phyloP scores from a whole-genome alignment of 2,888 invertebrate genomes.

The Spicauda simplicius region DNA sequence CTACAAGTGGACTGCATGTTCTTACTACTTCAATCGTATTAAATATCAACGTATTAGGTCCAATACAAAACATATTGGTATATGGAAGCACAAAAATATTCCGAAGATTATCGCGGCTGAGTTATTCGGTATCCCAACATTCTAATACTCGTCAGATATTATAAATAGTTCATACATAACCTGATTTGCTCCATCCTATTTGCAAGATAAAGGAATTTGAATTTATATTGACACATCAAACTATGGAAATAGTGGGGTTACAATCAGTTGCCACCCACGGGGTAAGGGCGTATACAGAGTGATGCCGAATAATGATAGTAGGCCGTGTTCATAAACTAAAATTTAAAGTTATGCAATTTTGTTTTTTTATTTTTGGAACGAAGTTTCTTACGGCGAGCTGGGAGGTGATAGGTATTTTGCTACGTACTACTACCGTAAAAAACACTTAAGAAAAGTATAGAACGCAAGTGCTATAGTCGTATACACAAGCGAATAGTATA shows the following conservation, averaged over 20 bases:
- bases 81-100: background rate
- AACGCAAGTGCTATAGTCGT: too few species aligned
- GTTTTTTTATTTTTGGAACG: too few species aligned
- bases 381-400: too few species aligned
- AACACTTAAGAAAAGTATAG: too few species aligned
- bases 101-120: background rate
- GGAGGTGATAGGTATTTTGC: too few species aligned
- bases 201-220: constrained; percentile 29
- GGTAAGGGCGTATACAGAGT: background rate
- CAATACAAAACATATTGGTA: background rate
- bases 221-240: constrained; percentile 34
- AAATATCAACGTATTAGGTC: too few species aligned
- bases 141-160: constrained; percentile 7
- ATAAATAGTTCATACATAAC: constrained; percentile 19
- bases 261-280: constrained; percentile 21
- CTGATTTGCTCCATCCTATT: constrained; percentile 5
- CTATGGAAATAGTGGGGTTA: constrained; percentile 28
- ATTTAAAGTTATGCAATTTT: too few species aligned
- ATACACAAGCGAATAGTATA: too few species aligned
- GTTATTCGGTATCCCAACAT: constrained; percentile 12
- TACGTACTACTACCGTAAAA: too few species aligned
- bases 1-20: too few species aligned
- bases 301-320: background rate
- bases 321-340: too few species aligned
- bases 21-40: too few species aligned